Percentiles rank a stretch among this genome's conserved stretches.
Evolutionary conservation across 2,113 vertebrate genomes (phyloP).

Genomic region (Azemiops feae): DNA sequence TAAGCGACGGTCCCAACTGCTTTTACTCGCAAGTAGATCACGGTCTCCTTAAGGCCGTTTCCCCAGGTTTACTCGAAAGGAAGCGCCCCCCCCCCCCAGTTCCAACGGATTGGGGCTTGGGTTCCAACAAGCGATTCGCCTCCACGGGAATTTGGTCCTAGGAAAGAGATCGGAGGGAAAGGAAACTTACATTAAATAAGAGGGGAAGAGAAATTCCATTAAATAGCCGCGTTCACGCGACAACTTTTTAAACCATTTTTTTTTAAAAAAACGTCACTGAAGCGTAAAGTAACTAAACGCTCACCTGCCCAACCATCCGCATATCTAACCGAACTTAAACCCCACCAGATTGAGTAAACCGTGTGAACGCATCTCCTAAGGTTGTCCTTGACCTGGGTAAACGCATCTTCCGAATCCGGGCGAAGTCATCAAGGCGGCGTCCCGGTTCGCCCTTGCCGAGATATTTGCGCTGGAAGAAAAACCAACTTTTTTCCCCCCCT

Average conservation of each 20-base stretch:
- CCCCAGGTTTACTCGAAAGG: background rate
- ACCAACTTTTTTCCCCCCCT: accelerated
- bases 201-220: background rate
- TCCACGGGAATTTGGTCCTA: background rate
- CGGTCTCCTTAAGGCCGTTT: background rate
- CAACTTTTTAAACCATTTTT: background rate
- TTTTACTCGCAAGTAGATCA: background rate
- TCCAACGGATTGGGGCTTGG: background rate
- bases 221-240: background rate
- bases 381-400: background rate
- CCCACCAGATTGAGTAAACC: background rate
- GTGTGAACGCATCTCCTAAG: background rate
- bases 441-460: background rate
- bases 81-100: background rate
- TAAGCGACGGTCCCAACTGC: background rate
- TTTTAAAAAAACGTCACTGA: background rate
- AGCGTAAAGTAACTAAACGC: background rate
- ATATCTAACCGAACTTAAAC: background rate
- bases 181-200: background rate
- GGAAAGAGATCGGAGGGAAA: background rate
- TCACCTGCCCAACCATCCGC: background rate
- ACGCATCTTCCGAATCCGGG: background rate
- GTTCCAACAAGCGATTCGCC: background rate
- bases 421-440: background rate
- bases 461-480: background rate